A percentile compares a stretch with the other conserved stretches of the same genome.
These are phyloP conservation scores for Hydra vulgaris DNA, from an alignment of 30 jellyfish, hydroid and myxozoan genomes.

Conservation along the genomic window DNA sequence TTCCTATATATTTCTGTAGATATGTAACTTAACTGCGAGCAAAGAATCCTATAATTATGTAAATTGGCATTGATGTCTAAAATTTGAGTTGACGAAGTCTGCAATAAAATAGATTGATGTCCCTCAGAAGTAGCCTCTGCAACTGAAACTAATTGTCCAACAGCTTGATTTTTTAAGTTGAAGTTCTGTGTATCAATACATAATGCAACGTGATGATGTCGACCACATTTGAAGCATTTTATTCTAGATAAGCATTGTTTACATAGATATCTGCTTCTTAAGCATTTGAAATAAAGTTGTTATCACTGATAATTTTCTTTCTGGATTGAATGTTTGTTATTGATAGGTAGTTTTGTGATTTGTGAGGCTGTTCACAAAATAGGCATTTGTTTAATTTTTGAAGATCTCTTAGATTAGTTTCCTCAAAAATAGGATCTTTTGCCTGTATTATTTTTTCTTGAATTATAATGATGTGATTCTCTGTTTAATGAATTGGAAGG, in stretches of 20 bases:
- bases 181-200: not conserved
- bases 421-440: not conserved
- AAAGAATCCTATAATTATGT: not conserved
- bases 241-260: not conserved
- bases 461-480: not conserved
- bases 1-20: not conserved
- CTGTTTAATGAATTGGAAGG: not conserved
- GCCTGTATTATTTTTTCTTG: not conserved
- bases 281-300: not conserved
- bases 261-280: not conserved
- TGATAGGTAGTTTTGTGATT: not conserved
- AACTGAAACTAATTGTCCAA: not conserved
- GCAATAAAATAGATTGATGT: not conserved
- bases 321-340: not conserved
- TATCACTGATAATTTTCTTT: not conserved
- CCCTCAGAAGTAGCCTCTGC: not conserved
- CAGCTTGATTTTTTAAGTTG: not conserved
- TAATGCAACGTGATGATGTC: not conserved
- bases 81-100: not conserved
- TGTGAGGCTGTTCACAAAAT: not conserved
- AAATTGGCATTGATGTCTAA: not conserved
- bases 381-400: not conserved
- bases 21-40: slow-evolving; percentile 9
- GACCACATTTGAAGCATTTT: not conserved
- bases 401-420: not conserved